Conservation (phyloP, 2,888 invertebrate genomes). For the Lochmaea capreae region DNA sequence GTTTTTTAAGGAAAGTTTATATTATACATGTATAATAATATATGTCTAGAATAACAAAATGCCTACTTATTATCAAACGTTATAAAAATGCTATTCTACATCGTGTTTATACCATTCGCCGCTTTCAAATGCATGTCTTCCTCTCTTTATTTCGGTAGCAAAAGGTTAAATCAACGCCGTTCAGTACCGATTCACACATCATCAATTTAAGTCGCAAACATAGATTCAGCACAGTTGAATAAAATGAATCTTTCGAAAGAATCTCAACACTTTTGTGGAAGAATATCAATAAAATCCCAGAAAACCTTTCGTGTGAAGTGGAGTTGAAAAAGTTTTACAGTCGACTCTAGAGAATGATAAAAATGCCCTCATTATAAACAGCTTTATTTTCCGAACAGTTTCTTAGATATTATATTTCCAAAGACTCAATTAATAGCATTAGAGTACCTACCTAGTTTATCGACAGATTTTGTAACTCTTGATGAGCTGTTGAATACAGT, state of each 20-base stretch:
- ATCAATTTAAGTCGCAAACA: constrained; percentile 8
- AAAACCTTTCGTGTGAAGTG: neutral
- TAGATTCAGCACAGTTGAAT: constrained; percentile 1
- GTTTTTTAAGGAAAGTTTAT: no score
- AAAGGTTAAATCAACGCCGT: constrained; percentile 6
- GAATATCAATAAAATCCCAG: neutral
- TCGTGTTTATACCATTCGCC: no score
- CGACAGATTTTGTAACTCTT: no score
- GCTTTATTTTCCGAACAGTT: neutral
- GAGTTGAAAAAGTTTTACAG: neutral
- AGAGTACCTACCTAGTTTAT: no score
- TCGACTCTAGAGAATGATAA: neutral
- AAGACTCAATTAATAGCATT: no score
- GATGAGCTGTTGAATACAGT: no score
- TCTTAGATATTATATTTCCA: neutral
- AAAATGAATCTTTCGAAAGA: neutral
- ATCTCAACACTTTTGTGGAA: constrained; percentile 1
- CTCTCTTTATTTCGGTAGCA: neutral
- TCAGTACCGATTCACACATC: constrained; percentile 7
- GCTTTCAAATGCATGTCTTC: neutral
- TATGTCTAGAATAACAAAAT: no score
- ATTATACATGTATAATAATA: no score
- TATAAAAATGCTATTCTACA: no score
- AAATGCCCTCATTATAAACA: neutral
- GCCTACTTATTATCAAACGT: no score